These are phyloP conservation scores for Triplophysa siluroides DNA, from an alignment of 2,113 vertebrate genomes.

Conservation along the genomic window DNA sequence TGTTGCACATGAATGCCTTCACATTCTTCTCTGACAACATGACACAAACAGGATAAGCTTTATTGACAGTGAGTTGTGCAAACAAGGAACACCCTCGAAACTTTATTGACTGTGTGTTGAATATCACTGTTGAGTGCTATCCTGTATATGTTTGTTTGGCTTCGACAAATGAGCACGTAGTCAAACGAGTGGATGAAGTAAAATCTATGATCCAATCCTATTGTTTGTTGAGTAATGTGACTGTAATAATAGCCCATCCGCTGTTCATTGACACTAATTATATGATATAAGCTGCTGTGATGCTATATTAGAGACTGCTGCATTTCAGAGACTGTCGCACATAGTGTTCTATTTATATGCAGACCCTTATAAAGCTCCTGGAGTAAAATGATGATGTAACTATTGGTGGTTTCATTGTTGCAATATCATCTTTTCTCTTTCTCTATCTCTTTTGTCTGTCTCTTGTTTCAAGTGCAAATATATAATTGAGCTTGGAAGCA, in stretches of 20 bases:
- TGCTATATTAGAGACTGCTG: slow-evolving; percentile 23
- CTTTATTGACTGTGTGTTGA: slow-evolving; percentile 20
- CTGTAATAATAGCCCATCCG: slow-evolving; percentile 7
- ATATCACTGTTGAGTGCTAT: slow-evolving; percentile 23
- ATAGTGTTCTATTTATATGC: slow-evolving; percentile 19
- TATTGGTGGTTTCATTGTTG: not conserved
- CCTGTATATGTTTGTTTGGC: slow-evolving; percentile 33
- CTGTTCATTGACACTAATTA: slow-evolving; percentile 14
- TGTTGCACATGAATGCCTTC: not conserved
- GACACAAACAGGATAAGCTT: not conserved
- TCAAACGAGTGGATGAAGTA: not conserved
- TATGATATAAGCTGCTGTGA: not conserved
- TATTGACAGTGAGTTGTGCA: slow-evolving; percentile 14
- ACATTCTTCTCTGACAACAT: not conserved
- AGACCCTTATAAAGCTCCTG: not conserved
- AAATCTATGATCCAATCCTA: slow-evolving; percentile 15
- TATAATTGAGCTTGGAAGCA: not conserved
- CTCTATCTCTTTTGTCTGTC: not conserved
- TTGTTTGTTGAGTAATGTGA: not conserved
- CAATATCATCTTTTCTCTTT: not conserved
- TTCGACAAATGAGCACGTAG: not conserved
- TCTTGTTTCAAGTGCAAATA: no score
- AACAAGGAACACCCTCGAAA: not conserved
- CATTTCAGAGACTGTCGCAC: slow-evolving; percentile 14
- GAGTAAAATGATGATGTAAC: slow-evolving; percentile 41